Conservation (phyloP, 2,888 invertebrate species). For the Thyatira batis region DNA sequence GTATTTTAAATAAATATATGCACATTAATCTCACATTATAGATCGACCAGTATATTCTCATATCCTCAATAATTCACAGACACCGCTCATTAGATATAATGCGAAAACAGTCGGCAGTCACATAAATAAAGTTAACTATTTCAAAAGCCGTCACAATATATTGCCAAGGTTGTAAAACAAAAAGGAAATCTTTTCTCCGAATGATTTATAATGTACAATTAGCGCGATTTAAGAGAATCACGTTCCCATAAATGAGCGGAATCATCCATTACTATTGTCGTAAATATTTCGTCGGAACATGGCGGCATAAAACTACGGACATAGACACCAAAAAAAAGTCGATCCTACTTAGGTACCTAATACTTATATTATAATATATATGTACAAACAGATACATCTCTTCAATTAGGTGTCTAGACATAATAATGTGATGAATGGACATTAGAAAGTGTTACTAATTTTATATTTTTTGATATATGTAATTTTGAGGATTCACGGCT, state of each 20-base stretch:
- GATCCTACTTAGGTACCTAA: too few relatives aligned
- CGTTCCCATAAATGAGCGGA: conserved; percentile 54
- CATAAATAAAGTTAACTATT: conserved; percentile 22
- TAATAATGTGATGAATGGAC: too few relatives aligned
- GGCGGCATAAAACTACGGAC: conserved; percentile 18
- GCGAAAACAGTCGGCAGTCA: background rate
- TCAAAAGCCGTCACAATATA: conserved; percentile 38
- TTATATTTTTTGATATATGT: background rate
- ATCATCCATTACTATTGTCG: conserved; percentile 51
- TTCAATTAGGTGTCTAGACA: too few relatives aligned
- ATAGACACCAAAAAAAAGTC: conserved; percentile 23
- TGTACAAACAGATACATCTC: too few relatives aligned
- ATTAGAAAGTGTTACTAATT: background rate
- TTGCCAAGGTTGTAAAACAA: conserved; percentile 23
- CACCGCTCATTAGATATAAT: background rate
- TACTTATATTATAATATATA: too few relatives aligned
- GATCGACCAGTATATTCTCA: background rate
- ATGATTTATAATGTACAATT: conserved; percentile 57
- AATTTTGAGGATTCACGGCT: too few relatives aligned
- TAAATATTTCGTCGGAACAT: conserved; percentile 55
- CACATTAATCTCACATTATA: background rate
- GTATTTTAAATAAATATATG: too few relatives aligned
- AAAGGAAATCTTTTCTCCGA: conserved; percentile 21
- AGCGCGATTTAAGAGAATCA: conserved; percentile 67
- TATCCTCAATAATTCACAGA: background rate